These are phyloP conservation scores for Strongylocentrotus purpuratus DNA, from an alignment of 35 echinoderm and acorn worm species.

Conservation along the genomic window DNA sequence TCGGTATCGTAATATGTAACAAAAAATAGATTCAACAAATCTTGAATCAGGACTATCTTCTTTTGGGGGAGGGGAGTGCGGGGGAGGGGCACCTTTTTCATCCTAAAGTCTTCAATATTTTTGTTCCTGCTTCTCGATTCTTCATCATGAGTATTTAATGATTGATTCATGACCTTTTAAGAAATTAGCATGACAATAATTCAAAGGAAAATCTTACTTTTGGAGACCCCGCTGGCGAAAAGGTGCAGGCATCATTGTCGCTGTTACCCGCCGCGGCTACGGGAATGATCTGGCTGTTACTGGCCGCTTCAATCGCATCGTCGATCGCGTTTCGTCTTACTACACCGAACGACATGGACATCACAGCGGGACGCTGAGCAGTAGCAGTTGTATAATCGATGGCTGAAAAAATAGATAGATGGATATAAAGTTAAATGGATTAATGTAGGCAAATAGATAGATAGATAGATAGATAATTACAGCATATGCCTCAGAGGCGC, in stretches of 20 bases:
- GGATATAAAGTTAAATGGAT: too few relatives aligned
- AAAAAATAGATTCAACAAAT: too few relatives aligned
- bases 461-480: too few relatives aligned
- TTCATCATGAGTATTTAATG: too few relatives aligned
- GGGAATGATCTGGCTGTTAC: neutral
- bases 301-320: neutral
- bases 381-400: neutral
- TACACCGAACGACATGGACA: constrained; percentile 50
- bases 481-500: too few relatives aligned
- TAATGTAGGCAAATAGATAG: too few relatives aligned
- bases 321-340: neutral
- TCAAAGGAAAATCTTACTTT: neutral
- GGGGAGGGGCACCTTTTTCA: neutral
- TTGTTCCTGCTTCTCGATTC: neutral
- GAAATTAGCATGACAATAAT: neutral
- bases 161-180: too few relatives aligned
- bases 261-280: constrained; percentile 45
- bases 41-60: too few relatives aligned
- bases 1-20: too few relatives aligned
- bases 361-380: neutral
- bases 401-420: neutral
- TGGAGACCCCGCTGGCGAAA: constrained; percentile 38
- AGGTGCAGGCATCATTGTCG: constrained; percentile 19
- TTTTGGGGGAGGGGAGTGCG: neutral
- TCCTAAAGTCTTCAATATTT: neutral